These are phyloP conservation scores for Hydrotaea diabolus DNA, from an alignment of 2,888 invertebrate species.

Conservation along the genomic window DNA sequence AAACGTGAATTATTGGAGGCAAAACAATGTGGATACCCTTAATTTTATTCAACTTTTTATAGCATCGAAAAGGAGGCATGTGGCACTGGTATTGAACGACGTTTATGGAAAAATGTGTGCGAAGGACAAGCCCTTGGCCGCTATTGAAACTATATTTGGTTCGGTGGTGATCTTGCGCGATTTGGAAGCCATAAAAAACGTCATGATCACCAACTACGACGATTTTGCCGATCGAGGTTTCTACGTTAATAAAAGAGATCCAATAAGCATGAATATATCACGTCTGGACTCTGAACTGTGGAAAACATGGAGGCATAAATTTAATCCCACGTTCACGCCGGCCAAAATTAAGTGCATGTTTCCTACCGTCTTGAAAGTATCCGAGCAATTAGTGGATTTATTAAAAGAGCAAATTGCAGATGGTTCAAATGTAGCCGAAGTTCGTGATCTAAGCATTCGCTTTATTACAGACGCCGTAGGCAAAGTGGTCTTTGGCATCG, in stretches of 20 bases:
- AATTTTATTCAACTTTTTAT: too few relatives aligned
- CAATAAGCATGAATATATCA: conserved; percentile 76
- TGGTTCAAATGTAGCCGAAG: background rate
- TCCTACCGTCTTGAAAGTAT: conserved; percentile 41
- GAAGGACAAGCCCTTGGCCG: background rate
- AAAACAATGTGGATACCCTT: conserved; percentile 45
- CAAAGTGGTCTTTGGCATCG: background rate
- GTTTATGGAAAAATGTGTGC: background rate
- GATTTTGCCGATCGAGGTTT: conserved; percentile 78
- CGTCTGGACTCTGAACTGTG: conserved; percentile 79
- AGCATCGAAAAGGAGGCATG: too few relatives aligned
- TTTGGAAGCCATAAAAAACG: conserved; percentile 71
- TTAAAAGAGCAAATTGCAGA: conserved; percentile 16
- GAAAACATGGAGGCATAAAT: conserved; percentile 80
- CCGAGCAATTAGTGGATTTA: background rate
- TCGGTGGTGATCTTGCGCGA: conserved; percentile 69
- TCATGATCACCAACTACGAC: conserved; percentile 73
- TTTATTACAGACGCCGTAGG: background rate
- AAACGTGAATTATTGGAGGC: conserved; percentile 69
- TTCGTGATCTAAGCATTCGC: background rate
- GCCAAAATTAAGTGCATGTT: conserved; percentile 82
- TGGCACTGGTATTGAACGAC: background rate
- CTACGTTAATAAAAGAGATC: conserved; percentile 77
- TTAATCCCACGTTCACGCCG: conserved; percentile 81
- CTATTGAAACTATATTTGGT: background rate